Conservation (phyloP, 2,888 invertebrate species). For the Alviniconcha strummeri region DNA sequence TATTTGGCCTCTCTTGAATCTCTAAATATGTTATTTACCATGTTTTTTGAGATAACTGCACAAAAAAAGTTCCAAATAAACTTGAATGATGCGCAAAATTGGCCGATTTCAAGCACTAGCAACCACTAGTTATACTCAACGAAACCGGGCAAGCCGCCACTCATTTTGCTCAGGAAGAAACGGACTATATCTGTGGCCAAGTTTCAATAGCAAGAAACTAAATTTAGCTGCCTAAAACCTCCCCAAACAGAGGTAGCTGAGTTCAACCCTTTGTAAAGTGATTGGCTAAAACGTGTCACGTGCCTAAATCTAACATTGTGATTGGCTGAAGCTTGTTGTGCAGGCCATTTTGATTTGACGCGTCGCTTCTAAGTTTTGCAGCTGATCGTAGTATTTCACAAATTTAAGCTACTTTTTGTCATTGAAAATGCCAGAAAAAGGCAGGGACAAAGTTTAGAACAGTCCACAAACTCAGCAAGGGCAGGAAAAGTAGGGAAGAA, state of each 20-base stretch:
- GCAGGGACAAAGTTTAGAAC: neutral
- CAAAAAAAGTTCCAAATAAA: neutral
- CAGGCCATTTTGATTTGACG: too few relatives aligned
- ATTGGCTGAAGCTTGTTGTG: too few relatives aligned
- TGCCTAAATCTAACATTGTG: neutral
- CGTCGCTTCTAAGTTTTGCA: too few relatives aligned
- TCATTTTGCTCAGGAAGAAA: too few relatives aligned
- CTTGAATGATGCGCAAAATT: neutral
- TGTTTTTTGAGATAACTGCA: neutral
- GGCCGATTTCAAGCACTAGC: neutral
- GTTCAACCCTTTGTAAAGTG: neutral
- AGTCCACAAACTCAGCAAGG: neutral
- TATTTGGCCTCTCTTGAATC: too few relatives aligned
- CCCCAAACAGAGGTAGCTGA: neutral
- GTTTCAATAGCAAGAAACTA: neutral
- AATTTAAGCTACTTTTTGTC: neutral
- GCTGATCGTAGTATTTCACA: too few relatives aligned
- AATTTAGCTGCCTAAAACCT: neutral
- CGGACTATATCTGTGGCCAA: neutral
- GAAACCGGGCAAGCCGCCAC: neutral
- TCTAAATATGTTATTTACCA: neutral
- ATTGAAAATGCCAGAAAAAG: neutral
- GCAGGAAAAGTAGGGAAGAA: constrained; percentile 7
- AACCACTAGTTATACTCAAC: neutral
- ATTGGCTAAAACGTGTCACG: neutral